Evolutionary conservation across 2,888 invertebrate genomes (phyloP), one percentile per base, ranked within the genome.

Genomic region (Glaucopsyche alexis): DNA sequence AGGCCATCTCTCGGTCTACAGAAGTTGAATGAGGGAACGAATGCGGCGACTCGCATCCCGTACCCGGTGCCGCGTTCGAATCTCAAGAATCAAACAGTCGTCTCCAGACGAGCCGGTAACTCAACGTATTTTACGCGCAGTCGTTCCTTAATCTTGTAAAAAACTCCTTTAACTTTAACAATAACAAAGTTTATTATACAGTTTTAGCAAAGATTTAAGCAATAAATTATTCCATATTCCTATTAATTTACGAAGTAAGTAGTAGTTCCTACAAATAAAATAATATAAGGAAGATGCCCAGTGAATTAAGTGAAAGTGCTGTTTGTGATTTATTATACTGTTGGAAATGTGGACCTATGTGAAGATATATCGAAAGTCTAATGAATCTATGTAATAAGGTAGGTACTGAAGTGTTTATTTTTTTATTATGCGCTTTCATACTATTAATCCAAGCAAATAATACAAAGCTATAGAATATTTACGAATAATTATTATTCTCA

Each of bases 321-420:
- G 84, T 86, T 87, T 86, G 85, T 85, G 84, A 83, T 69, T 69
- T 69, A 49, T 82, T 81, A 83, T 80, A 79, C 82, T 81, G 81
- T 81, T 80, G 87, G 90, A 89, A 86, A 91, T 91, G 91, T 87
- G 85, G 89, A 85, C 84, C 85, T 85, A 84, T 82, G 81, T 85
- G 84, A 85, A 88, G 83, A 87, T 86, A 83, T 67, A 72, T 87
- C 85, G 84, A 75, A 81, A 80, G 82, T 81, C 85, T 90, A 85
- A 91, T 91, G 91, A 86, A 84, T 83, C 83, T 84, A 83, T 87
- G 88, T 82, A 83, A 81, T 82, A 85, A 89, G 91, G 91, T 91
- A 84, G 82, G 78, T 77, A 45, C 13, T 42, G 11, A 29, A 29
- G 29, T 29, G 4, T 42, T 40, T 7, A 42, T 55, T 60, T 42